Conservation (phyloP, 2,888 invertebrate genomes). For the Hirtodrosophila cameraria region DNA sequence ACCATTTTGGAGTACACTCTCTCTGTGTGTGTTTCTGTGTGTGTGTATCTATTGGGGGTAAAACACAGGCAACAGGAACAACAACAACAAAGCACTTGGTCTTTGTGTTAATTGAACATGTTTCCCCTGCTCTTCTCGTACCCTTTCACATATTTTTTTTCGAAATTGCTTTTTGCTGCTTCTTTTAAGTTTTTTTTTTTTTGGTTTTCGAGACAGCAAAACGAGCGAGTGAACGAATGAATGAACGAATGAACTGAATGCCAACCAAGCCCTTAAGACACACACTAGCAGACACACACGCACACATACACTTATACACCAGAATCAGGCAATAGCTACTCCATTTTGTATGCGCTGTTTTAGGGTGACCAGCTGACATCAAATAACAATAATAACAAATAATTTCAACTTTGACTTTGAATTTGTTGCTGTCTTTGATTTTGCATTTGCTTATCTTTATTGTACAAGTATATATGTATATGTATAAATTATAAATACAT, state of each 20-base stretch:
- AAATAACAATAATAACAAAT: slow-evolving; percentile 19
- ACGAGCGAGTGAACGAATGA: slow-evolving; percentile 24
- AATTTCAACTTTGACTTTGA: not conserved
- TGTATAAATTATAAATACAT: not conserved
- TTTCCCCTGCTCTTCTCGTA: slow-evolving; percentile 45
- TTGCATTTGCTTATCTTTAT: slow-evolving; percentile 24
- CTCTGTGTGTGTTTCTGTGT: slow-evolving; percentile 1
- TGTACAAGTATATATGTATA: no score
- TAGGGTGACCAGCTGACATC: slow-evolving; percentile 69
- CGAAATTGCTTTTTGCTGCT: slow-evolving; percentile 65
- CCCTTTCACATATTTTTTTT: slow-evolving; percentile 64
- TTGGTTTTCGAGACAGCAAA: slow-evolving; percentile 9
- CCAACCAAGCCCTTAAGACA: slow-evolving; percentile 48
- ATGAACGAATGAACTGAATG: slow-evolving; percentile 43
- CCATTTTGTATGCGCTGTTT: slow-evolving; percentile 65
- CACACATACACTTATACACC: slow-evolving; percentile 13
- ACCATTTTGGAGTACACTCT: slow-evolving; percentile 44
- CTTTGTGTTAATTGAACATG: slow-evolving; percentile 72
- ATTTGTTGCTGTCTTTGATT: not conserved
- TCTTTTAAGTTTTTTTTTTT: slow-evolving; percentile 37
- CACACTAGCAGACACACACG: slow-evolving; percentile 19
- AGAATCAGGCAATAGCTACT: slow-evolving; percentile 46
- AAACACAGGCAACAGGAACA: slow-evolving; percentile 34
- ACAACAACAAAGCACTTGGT: slow-evolving; percentile 30
- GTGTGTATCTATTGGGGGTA: slow-evolving; percentile 53